Base-by-base conservation (phyloP, 2,113 vertebrate species). In the Ranitomeya variabilis region DNA sequence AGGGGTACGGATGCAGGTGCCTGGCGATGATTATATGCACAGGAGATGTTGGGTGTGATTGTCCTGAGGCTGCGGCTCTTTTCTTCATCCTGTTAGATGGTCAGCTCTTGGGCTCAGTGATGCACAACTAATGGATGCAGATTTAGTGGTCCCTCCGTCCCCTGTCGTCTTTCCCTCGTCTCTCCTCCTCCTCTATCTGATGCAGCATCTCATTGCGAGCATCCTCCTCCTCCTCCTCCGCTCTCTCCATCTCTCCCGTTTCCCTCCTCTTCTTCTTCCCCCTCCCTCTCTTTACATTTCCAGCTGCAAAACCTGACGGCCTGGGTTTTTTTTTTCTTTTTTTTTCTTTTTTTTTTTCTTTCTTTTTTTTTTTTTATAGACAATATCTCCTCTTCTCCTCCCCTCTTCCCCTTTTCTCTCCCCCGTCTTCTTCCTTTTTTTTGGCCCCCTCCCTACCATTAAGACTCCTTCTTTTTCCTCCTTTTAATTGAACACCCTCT, bases 241-340 rank as follows among this genome's bases (percentile, higher is more conserved):
- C 64, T 23, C 31, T 69, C 55, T 31, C 76, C n/a, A 16, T 51
- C 84, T 78, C 74, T 78, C 74, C 16, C 54, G 8, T 16, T 85
- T 57, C 78, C 85, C 21, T 19, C 64, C 54, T 19, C 74, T 19
- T 52, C 86, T 37, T 57, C 59, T 66, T 62, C 69, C 77, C 78
- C 87, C 81, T 81, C 69, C 87, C 71, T 87, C 76, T 83, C 87
- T 88, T 76, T 88, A 83, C 37, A 84, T 88, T 83, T 88, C 87
- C 87, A 88, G 87, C 87, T 88, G 87, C 80, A 88, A 87, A 88
- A 88, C 60, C 87, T 84, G 80, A 77, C 87, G 87, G 87, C 71
- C 87, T 64, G 80, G 69, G 67, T 21, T 88, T 83, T 87, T 64
- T 86, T 80, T 71, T 80, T 54, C 54, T 80, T 76, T 87, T 87